Conservation (phyloP, 2,797 vertebrate species). For the Hoplostethus atlanticus region DNA sequence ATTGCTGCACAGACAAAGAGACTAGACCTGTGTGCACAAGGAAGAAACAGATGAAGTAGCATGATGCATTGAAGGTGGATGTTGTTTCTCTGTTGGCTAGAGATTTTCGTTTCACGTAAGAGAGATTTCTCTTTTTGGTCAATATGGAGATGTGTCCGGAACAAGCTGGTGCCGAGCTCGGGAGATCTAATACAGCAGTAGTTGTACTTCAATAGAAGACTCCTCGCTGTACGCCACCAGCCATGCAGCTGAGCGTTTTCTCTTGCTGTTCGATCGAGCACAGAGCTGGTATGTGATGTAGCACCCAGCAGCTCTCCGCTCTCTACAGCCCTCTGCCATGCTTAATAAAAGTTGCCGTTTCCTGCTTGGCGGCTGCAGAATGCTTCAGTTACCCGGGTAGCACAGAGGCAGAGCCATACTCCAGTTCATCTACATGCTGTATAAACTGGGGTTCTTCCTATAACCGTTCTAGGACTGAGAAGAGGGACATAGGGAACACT, state of each 20-base stretch:
- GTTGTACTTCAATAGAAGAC: conserved; percentile 46
- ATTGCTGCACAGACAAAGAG: conserved; percentile 60
- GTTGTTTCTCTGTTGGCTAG: conserved; percentile 34
- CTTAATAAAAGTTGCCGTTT: conserved; percentile 87
- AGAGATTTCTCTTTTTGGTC: conserved; percentile 39
- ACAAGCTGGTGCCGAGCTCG: conserved; percentile 29
- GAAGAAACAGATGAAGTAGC: conserved; percentile 57
- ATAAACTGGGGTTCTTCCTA: conserved; percentile 58
- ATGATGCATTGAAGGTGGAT: conserved; percentile 82
- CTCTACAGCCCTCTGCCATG: conserved; percentile 73
- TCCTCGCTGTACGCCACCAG: conserved; percentile 47
- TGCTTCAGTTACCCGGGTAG: conserved; percentile 86
- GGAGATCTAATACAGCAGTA: conserved; percentile 45
- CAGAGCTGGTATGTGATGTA: conserved; percentile 73
- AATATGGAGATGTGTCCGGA: conserved; percentile 26
- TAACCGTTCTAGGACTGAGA: conserved; percentile 55
- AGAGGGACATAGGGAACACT: conserved; percentile 47
- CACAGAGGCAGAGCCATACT: conserved; percentile 87
- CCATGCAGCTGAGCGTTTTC: conserved; percentile 67
- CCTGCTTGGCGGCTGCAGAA: conserved; percentile 77
- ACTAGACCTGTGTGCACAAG: conserved; percentile 41
- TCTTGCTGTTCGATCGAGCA: conserved; percentile 58
- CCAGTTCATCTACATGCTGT: conserved; percentile 64
- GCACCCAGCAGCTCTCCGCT: conserved; percentile 70
- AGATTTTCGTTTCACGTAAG: conserved; percentile 48